Evolutionary conservation across 2,888 invertebrate species (phyloP).

Genomic region (Galerucella pusilla): DNA sequence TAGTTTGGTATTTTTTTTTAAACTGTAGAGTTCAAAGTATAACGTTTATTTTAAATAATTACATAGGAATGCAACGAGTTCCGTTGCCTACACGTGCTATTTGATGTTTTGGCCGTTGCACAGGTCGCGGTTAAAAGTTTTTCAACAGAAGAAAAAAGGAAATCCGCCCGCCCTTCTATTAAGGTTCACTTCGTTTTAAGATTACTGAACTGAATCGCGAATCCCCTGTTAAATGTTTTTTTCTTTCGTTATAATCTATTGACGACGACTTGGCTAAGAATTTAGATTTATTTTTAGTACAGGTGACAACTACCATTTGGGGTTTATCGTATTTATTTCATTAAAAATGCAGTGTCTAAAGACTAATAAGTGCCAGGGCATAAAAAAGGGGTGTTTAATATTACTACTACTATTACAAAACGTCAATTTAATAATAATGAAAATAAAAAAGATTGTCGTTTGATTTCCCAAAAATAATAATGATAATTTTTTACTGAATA

Average conservation of each 20-base stretch:
- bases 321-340: no score
- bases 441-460: no score
- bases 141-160: slow-evolving; percentile 43
- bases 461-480: no score
- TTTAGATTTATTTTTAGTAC: no score
- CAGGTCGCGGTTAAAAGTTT: slow-evolving; percentile 22
- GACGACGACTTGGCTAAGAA: neutral
- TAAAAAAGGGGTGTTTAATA: no score
- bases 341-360: no score
- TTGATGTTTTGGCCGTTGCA: neutral
- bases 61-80: neutral
- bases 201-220: slow-evolving; percentile 36
- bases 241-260: slow-evolving; percentile 12
- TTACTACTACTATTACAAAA: no score
- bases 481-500: no score
- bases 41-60: neutral
- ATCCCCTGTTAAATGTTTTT: slow-evolving; percentile 32
- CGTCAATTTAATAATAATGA: no score
- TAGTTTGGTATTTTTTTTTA: no score
- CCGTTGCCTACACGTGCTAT: neutral
- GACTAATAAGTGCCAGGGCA: no score
- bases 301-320: no score
- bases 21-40: neutral
- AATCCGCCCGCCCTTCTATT: slow-evolving; percentile 45
- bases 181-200: slow-evolving; percentile 34